These are phyloP conservation scores for Drosophila santomea DNA, from an alignment of 1,140 invertebrate species.

Conservation along the genomic window DNA sequence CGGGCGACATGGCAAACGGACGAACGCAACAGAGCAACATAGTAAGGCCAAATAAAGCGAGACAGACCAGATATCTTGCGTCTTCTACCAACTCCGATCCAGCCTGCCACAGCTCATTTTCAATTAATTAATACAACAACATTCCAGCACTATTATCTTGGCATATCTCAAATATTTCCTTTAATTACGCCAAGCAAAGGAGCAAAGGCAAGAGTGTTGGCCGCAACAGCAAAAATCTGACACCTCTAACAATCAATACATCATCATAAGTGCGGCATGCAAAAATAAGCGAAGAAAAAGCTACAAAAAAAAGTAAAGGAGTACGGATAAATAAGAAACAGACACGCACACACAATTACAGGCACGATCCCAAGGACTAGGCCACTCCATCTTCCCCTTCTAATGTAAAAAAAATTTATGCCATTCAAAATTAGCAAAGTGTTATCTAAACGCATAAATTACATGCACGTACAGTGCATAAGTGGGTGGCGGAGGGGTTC, in stretches of 20 bases:
- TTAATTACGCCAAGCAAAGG: conserved; percentile 70
- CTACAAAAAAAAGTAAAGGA: conserved; percentile 22
- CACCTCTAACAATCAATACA: conserved; percentile 82
- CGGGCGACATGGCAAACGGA: conserved; percentile 71
- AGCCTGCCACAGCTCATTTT: conserved; percentile 74
- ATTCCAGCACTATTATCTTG: conserved; percentile 82
- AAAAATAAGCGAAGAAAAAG: conserved; percentile 24
- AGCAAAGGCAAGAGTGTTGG: conserved; percentile 16
- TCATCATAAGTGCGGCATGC: conserved; percentile 79
- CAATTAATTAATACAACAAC: conserved; percentile 83
- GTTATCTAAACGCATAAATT: conserved; percentile 84
- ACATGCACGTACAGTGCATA: conserved; percentile 76
- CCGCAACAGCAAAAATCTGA: conserved; percentile 74
- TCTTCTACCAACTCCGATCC: conserved; percentile 11
- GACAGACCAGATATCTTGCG: conserved; percentile 21
- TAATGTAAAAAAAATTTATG: conserved; percentile 76
- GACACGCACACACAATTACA: conserved; percentile 79
- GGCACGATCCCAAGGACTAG: conserved; percentile 53
- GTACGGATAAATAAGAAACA: conserved; percentile 39
- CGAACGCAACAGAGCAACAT: conserved; percentile 14
- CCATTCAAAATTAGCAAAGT: conserved; percentile 83
- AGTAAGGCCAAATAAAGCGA: conserved; percentile 40
- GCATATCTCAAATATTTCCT: conserved; percentile 83
- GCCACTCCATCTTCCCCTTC: conserved; percentile 43
- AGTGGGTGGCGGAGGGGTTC: conserved; percentile 29